Conservation (phyloP, 1,140 invertebrate species). For the Drosophila kurseongensis region DNA sequence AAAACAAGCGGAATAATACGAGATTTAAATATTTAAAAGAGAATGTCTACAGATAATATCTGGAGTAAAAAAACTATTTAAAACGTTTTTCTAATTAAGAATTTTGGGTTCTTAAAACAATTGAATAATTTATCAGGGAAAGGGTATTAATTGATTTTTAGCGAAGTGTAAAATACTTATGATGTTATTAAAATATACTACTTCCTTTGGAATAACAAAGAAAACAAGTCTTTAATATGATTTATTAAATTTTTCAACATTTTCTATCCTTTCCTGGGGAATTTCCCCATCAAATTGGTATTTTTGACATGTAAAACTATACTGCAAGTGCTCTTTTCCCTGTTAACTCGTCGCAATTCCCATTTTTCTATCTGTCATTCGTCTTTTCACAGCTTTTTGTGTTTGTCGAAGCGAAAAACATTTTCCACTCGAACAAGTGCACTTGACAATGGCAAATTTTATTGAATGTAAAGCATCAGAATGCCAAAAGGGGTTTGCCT, state of each 20-base stretch:
- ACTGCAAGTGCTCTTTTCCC: slow-evolving; percentile 28
- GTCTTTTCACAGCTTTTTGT: slow-evolving; percentile 44
- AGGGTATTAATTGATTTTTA: no score
- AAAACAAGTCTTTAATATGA: neutral
- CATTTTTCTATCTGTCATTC: slow-evolving; percentile 35
- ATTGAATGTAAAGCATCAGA: slow-evolving; percentile 44
- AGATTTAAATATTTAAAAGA: neutral
- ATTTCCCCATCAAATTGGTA: neutral
- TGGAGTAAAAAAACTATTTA: no score
- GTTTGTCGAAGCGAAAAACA: slow-evolving; percentile 32
- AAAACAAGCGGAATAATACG: neutral
- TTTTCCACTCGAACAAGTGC: slow-evolving; percentile 47
- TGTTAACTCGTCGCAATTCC: slow-evolving; percentile 35
- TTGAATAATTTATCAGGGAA: no score
- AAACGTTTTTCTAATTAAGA: no score
- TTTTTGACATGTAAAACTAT: slow-evolving; percentile 1
- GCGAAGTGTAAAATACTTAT: no score
- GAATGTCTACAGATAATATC: neutral
- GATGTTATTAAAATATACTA: neutral
- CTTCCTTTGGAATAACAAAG: neutral
- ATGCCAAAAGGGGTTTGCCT: slow-evolving; percentile 21
- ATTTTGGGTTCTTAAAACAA: no score
- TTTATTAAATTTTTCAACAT: neutral
- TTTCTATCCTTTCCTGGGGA: neutral
- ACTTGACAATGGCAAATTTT: slow-evolving; percentile 40